Percentiles rank a stretch among this genome's conserved stretches.
Conservation (phyloP, 2,797 vertebrate species). For the Diplodus puntazzo region DNA sequence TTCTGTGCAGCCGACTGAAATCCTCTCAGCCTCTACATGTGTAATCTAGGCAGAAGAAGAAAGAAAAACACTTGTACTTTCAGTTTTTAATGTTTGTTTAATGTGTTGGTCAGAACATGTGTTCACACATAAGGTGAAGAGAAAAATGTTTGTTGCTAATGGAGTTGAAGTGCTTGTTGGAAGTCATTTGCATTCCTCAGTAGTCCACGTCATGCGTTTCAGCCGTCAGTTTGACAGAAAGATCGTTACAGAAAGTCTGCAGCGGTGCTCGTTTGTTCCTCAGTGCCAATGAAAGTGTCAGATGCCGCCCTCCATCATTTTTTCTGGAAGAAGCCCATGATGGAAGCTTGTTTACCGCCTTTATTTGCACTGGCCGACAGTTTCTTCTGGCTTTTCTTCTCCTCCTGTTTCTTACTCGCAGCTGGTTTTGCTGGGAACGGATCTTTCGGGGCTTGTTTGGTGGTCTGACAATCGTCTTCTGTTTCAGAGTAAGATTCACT, state of each 20-base stretch:
- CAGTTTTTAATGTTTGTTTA: constrained; percentile 52
- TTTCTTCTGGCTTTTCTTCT: constrained; percentile 88
- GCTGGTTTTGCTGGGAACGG: constrained; percentile 52
- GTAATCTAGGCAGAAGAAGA: neutral
- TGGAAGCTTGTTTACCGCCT: constrained; percentile 92
- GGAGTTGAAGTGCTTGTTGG: neutral
- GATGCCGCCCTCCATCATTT: constrained; percentile 82
- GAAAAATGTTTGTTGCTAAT: neutral
- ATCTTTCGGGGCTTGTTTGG: constrained; percentile 57
- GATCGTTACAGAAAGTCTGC: neutral
- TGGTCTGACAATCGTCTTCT: constrained; percentile 84
- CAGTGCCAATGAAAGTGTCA: neutral
- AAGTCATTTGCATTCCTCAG: neutral
- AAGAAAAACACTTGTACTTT: neutral
- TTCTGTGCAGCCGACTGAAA: neutral
- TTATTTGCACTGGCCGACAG: constrained; percentile 78
- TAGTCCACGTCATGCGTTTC: neutral
- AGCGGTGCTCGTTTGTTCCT: constrained; percentile 25
- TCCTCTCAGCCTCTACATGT: neutral
- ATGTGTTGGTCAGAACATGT: neutral
- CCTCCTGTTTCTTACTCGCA: constrained; percentile 82
- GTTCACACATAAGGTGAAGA: neutral
- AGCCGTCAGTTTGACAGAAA: neutral
- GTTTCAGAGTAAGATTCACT: constrained; percentile 95
- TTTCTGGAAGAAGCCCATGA: constrained; percentile 95